Evolutionary conservation across 2,797 vertebrate genomes (phyloP).

Genomic region (Sandelia bainsii): DNA sequence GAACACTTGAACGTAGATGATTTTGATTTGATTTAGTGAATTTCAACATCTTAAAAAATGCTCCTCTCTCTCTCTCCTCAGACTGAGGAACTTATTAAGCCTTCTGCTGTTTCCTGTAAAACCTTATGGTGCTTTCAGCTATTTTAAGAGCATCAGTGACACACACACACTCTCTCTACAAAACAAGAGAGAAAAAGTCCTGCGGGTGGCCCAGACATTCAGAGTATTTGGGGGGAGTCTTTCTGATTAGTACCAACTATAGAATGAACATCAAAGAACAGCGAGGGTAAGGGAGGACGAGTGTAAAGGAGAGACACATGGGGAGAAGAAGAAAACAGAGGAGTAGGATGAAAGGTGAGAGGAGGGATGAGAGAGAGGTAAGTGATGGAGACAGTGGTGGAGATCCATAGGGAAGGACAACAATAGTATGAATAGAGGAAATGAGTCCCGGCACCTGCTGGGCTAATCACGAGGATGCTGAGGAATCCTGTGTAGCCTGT

Average conservation of each 20-base stretch:
- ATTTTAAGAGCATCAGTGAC: slow-evolving; percentile 15
- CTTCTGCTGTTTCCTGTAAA: not conserved
- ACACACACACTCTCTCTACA: not conserved
- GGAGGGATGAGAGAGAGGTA: slow-evolving; percentile 4
- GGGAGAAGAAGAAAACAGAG: slow-evolving; percentile 2
- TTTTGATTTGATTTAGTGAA: no score
- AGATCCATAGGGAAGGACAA: slow-evolving; percentile 40
- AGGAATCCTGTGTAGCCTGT: slow-evolving; percentile 36
- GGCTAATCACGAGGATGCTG: slow-evolving; percentile 52
- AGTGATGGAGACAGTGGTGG: slow-evolving; percentile 11
- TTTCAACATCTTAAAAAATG: slow-evolving; percentile 22
- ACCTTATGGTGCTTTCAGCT: slow-evolving; percentile 17
- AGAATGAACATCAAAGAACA: slow-evolving; percentile 42
- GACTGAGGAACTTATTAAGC: slow-evolving; percentile 4
- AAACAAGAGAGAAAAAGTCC: not conserved
- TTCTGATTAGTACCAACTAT: slow-evolving; percentile 23
- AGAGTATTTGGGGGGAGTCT: not conserved
- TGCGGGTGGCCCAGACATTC: slow-evolving; percentile 4
- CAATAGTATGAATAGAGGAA: slow-evolving; percentile 58
- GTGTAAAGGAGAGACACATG: not conserved
- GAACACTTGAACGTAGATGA: slow-evolving; percentile 29
- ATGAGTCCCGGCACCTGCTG: slow-evolving; percentile 49
- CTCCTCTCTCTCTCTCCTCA: slow-evolving; percentile 4
- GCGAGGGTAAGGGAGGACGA: not conserved
- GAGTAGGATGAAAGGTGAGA: slow-evolving; percentile 13